These are phyloP conservation scores for Sigmodon hispidus DNA, from an alignment of 2,113 vertebrate genomes.

Conservation along the genomic window DNA sequence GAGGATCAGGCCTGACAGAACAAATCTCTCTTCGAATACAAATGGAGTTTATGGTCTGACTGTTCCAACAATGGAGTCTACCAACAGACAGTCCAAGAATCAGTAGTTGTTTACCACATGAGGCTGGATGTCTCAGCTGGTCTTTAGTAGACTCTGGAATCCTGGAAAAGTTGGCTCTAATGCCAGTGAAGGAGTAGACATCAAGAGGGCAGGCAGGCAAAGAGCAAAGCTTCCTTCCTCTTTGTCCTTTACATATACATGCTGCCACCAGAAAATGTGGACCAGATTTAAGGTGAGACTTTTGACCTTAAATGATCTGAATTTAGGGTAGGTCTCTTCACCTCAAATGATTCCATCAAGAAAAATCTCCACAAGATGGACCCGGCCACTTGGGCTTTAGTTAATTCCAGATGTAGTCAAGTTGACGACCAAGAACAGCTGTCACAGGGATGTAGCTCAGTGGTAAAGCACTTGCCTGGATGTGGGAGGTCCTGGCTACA, in stretches of 20 bases:
- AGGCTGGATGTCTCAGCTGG: background rate
- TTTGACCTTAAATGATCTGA: background rate
- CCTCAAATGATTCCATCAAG: background rate
- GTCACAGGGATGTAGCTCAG: no score
- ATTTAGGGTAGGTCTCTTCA: background rate
- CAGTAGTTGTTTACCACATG: background rate
- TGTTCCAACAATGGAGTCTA: background rate
- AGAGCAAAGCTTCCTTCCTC: background rate
- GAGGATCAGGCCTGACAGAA: background rate
- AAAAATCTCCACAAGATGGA: background rate
- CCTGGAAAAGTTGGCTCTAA: background rate
- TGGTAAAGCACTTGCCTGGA: background rate
- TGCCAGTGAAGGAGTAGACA: background rate
- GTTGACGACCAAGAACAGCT: background rate
- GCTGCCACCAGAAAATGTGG: background rate
- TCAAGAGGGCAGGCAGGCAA: no score
- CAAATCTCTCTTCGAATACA: background rate
- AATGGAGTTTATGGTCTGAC: background rate
- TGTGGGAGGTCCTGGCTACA: background rate
- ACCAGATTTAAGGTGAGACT: background rate
- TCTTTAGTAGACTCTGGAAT: background rate
- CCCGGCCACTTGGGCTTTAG: background rate
- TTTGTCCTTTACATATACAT: background rate
- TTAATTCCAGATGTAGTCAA: background rate
- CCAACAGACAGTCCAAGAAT: background rate